Conservation (phyloP, 2,797 vertebrate species). For the Podarcis lilfordi region DNA sequence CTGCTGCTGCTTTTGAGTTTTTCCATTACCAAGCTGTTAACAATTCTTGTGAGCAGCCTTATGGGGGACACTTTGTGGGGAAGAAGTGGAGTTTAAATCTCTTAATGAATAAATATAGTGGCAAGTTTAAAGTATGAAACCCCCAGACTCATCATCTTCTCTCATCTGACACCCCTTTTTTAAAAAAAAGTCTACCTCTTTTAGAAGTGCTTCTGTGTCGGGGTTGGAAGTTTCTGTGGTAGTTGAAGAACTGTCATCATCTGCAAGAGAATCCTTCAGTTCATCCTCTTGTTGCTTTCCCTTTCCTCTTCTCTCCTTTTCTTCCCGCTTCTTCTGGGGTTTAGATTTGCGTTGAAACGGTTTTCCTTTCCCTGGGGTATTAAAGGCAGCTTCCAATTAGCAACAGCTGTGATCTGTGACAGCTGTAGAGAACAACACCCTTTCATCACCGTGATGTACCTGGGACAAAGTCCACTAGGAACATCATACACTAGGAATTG, state of each 20-base stretch:
- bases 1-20: not conserved
- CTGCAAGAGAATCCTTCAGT: conserved; percentile 89
- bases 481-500: not conserved
- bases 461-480: not conserved
- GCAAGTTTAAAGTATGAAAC: not conserved
- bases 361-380: conserved; percentile 87
- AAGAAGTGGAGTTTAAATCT: not conserved
- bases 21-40: not conserved
- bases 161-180: too few relatives aligned
- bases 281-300: conserved; percentile 89
- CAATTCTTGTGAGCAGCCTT: not conserved
- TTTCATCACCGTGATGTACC: not conserved
- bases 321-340: conserved; percentile 90
- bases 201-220: conserved; percentile 89
- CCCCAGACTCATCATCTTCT: not conserved
- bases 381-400: conserved; percentile 40
- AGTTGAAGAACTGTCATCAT: conserved; percentile 98
- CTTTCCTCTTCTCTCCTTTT: conserved; percentile 88
- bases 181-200: conserved; percentile 81
- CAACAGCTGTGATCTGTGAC: conserved; percentile 23
- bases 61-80: not conserved
- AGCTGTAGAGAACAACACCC: not conserved
- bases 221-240: conserved; percentile 98
- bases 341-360: conserved; percentile 87
- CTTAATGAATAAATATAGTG: not conserved